These are phyloP conservation scores for Tenebrosternarchus preto DNA, from an alignment of 2,113 vertebrate species.

Conservation along the genomic window DNA sequence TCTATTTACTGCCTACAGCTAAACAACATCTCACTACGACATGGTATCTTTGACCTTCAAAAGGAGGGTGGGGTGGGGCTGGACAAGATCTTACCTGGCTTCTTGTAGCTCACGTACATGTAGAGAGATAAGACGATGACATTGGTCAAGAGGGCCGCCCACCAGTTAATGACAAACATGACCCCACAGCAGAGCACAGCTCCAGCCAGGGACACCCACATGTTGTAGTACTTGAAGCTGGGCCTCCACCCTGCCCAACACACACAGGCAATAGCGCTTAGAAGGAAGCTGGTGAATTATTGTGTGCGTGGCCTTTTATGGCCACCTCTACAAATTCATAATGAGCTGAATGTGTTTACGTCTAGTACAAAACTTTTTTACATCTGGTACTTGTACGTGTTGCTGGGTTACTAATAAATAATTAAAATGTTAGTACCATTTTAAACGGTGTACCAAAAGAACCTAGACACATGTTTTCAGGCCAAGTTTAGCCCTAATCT, in stretches of 20 bases:
- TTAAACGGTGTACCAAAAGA: too few species aligned
- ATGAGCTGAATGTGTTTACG: too few species aligned
- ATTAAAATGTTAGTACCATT: too few species aligned
- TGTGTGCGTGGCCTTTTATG: too few species aligned
- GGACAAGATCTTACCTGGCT: constrained; percentile 82
- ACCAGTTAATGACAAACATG: constrained; percentile 99
- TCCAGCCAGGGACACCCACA: constrained; percentile 95
- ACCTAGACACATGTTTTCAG: too few species aligned
- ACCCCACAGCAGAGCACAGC: constrained; percentile 93
- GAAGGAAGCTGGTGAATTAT: neutral
- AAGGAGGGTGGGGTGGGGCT: neutral
- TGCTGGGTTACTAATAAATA: too few species aligned
- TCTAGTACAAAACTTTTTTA: too few species aligned
- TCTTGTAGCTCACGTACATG: constrained; percentile 98
- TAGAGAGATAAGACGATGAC: constrained; percentile 94
- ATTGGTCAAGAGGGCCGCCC: constrained; percentile 92
- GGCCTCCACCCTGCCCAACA: constrained; percentile 89
- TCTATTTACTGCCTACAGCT: too few species aligned
- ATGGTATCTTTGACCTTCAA: too few species aligned
- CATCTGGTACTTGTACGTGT: too few species aligned
- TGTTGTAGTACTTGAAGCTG: constrained; percentile 98
- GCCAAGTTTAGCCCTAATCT: too few species aligned
- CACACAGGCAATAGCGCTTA: neutral
- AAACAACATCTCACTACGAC: neutral
- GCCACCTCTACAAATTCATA: too few species aligned